phyloP scores from a whole-genome alignment of 2,113 vertebrate species.

The Cynoglossus semilaevis region DNA sequence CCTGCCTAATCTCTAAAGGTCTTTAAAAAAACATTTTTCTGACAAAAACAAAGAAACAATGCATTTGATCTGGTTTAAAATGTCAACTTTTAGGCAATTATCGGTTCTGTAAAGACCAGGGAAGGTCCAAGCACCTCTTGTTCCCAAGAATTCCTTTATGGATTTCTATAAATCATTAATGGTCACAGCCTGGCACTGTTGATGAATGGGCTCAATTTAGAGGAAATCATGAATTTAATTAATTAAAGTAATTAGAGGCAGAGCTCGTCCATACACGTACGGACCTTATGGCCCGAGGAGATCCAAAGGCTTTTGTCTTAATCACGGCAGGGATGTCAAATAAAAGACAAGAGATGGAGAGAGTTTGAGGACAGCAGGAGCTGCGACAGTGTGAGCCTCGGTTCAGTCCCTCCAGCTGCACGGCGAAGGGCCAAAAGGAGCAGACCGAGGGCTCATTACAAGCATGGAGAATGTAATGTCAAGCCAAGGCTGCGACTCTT shows the following conservation, averaged over 20 bases:
- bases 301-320: slow-evolving; percentile 72
- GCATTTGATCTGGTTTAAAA: slow-evolving; percentile 47
- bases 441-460: slow-evolving; percentile 66
- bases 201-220: slow-evolving; percentile 77
- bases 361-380: slow-evolving; percentile 60
- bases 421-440: slow-evolving; percentile 47
- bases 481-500: slow-evolving; percentile 64
- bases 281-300: slow-evolving; percentile 59
- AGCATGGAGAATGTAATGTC: slow-evolving; percentile 64
- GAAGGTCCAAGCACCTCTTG: slow-evolving; percentile 52
- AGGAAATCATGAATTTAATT: slow-evolving; percentile 76
- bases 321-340: slow-evolving; percentile 64
- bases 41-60: slow-evolving; percentile 40
- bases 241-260: slow-evolving; percentile 76
- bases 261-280: slow-evolving; percentile 48
- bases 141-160: slow-evolving; percentile 72
- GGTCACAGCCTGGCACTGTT: slow-evolving; percentile 56
- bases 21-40: slow-evolving; percentile 21
- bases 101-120: slow-evolving; percentile 49
- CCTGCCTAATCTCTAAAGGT: slow-evolving; percentile 28
- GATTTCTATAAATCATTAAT: slow-evolving; percentile 77
- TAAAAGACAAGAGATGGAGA: slow-evolving; percentile 55
- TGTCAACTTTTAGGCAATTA: slow-evolving; percentile 64
- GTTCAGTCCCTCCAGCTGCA: slow-evolving; percentile 21
- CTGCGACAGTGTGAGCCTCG: slow-evolving; percentile 45